Evolutionary conservation across 2,888 invertebrate species (phyloP), one percentile per base, ranked within the genome.

Genomic region (Polymixis lichenea): DNA sequence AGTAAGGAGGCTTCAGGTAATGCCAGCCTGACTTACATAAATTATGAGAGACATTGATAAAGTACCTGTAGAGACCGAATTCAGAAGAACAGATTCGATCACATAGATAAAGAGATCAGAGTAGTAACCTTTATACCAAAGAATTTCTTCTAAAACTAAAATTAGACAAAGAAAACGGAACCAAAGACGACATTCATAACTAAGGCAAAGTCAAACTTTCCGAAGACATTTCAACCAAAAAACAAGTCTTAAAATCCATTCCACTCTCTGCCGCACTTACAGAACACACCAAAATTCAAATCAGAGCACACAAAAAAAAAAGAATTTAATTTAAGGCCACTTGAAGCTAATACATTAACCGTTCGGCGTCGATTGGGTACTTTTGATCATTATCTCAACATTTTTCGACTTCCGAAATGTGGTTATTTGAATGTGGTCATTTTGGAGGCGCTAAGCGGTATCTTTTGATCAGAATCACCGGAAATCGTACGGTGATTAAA

Each of bases 361-460:
- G 65, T 77, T 62, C 71, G 77, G 69, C 83, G 86, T 62, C 83
- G 71, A 82, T 85, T 69, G 75, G 87, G 84, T 77, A 87, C 87
- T 77, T 78, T 78, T 75, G 87, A 87, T 87, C 88, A 78, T 80
- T 85, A 88, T 87, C 87, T 82, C 77, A 82, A 86, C 85, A 88
- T 87, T 83, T 84, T 86, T 88, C 58, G 81, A 87, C 87, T 87
- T 87, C 87, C 87, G 87, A 87, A 85, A 75, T 82, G 72, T 82
- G 75, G 82, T 86, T 73, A 77, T 86, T 84, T 76, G 70, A 82
- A 83, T 83, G 73, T 77, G 83, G 86, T 85, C 74, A 80, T 75
- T 72, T 78, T 67, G 64, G 78, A 83, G 87, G 88, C 87, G 88
- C 88, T 87, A 85, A 86, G 82, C 84, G 85, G 87, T 88, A 68